Base-by-base conservation (phyloP, 2,888 invertebrate genomes). In the Dynastes tityus region DNA sequence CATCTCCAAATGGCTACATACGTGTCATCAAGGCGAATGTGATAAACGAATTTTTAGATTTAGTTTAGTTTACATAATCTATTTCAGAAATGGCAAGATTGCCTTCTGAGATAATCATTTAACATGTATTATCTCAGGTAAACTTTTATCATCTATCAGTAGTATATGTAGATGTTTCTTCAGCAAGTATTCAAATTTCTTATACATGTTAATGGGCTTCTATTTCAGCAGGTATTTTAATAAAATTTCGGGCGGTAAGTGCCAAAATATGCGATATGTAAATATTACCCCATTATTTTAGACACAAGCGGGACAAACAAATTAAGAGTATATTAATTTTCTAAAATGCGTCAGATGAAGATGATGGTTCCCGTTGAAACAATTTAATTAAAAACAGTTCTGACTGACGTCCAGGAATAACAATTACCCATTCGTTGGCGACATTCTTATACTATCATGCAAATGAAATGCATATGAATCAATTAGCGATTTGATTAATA, bases 391-490 rank as follows among this genome's bases (percentile, higher is more conserved):
- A 77, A 75, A 76, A 37, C 55, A 55, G 16, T 76, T 65, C 29
- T 76, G 32, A 65, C 16, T 51, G 51, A 61, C 32, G 22, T 37
- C n/a, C 67, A 64, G 68, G 49, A 65, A 71, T 70, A 71, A 40
- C 40, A 37, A 37, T 58, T 73, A 40, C 16, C 40, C 73, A 58
- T 73, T 58, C n/a, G 55, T 58, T 61, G 55, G 27, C 73, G 37
- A 73, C 22, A 73, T 61, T 73, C 73, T 73, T 61, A 73, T 73
- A 73, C 58, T 27, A 67, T 22, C 73, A 78, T 78, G 78, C 78
- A 78, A 78, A 78, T 78, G 78, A 73, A 78, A 73, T 78, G 78
- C 77, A 77, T 77, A 79, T 77, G 76, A 76, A 76, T 77, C 73
- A 76, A 79, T 77, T 77, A 76, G 77, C 13, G 37, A 22, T 58